phyloP scores from a whole-genome alignment of 1,140 invertebrate species.

The Pomacea maculata region DNA sequence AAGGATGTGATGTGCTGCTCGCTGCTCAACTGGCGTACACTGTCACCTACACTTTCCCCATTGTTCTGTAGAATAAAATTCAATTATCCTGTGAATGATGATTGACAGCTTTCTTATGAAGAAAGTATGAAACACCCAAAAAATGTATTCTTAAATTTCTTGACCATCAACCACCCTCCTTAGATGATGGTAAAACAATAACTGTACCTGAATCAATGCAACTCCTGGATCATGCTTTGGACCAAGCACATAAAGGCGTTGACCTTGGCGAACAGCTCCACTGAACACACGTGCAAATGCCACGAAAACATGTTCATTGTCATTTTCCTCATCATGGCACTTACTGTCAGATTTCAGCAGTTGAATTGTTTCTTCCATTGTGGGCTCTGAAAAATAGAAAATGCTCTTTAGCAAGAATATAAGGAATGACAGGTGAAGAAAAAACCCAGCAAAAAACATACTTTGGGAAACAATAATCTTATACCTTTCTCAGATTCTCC shows the following conservation, averaged over 20 bases:
- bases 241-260: slow-evolving; percentile 83
- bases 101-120: too few species aligned
- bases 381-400: too few species aligned
- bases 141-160: not conserved
- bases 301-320: slow-evolving; percentile 77
- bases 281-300: slow-evolving; percentile 95
- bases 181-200: not conserved
- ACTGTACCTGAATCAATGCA: slow-evolving; percentile 67
- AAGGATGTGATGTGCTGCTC: slow-evolving; percentile 73
- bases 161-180: not conserved
- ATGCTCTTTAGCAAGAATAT: not conserved
- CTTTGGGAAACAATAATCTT: not conserved
- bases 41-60: slow-evolving; percentile 41
- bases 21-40: slow-evolving; percentile 73
- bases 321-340: slow-evolving; percentile 44
- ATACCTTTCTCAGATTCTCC: not conserved
- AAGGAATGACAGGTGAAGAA: not conserved
- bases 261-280: slow-evolving; percentile 82
- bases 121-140: not conserved
- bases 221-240: slow-evolving; percentile 86
- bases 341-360: too few species aligned
- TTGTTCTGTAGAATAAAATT: slow-evolving; percentile 49
- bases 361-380: too few species aligned
- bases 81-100: slow-evolving; percentile 47
- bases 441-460: not conserved